Percentiles rank a stretch among this genome's conserved stretches.
phyloP scores from a whole-genome alignment of 2,888 invertebrate genomes.

The Tipula unca region DNA sequence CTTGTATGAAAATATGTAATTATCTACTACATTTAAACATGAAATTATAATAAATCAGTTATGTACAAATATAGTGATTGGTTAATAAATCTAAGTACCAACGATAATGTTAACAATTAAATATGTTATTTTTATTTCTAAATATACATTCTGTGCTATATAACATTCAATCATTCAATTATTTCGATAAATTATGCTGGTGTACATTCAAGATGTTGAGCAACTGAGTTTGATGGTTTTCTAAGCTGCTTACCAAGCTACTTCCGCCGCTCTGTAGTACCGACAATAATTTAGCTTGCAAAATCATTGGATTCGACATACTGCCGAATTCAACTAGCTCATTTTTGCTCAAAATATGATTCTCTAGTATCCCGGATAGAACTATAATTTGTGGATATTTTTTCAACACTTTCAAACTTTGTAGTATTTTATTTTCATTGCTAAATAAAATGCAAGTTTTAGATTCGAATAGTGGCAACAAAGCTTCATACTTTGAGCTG shows the following conservation, averaged over 20 bases:
- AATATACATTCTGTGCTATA: background rate
- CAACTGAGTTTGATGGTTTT: conserved; percentile 57
- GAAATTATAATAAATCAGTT: no score
- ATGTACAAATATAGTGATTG: no score
- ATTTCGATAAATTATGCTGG: conserved; percentile 22
- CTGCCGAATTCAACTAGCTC: conserved; percentile 58
- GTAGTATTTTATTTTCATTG: conserved; percentile 50
- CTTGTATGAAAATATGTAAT: no score
- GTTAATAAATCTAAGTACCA: no score
- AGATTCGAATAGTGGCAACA: conserved; percentile 55
- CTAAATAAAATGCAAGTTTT: conserved; percentile 62
- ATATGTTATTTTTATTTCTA: background rate
- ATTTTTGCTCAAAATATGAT: conserved; percentile 56
- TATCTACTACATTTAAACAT: no score
- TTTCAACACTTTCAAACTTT: conserved; percentile 56
- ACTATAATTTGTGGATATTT: conserved; percentile 63
- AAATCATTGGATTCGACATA: conserved; percentile 55
- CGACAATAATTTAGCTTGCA: conserved; percentile 59
- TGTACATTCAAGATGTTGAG: conserved; percentile 58
- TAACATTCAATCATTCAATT: conserved; percentile 28
- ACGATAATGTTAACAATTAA: no score
- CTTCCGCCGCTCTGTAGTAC: conserved; percentile 57
- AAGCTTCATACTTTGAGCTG: conserved; percentile 58
- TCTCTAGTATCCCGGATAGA: conserved; percentile 69
- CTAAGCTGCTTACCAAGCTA: conserved; percentile 56